Conservation (phyloP, 2,113 vertebrate genomes). For the Charadrius vociferus region DNA sequence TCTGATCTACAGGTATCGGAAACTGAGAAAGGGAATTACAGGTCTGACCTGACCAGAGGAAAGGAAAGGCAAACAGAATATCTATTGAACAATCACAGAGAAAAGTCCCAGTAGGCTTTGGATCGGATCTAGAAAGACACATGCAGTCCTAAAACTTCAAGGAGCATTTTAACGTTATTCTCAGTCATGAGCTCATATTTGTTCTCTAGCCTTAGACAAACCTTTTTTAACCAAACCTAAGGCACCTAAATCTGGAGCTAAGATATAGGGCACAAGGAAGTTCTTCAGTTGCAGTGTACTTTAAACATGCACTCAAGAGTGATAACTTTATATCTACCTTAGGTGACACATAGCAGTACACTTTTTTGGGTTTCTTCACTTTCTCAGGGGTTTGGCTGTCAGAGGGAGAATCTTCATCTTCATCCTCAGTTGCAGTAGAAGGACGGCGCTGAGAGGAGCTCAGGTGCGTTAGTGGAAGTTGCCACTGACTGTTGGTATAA, state of each 20-base stretch:
- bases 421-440: constrained; percentile 89
- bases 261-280: background rate
- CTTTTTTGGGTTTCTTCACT: constrained; percentile 99
- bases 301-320: background rate
- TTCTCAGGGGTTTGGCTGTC: constrained; percentile 89
- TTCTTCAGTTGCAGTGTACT: background rate
- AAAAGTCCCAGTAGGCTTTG: background rate
- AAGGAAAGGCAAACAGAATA: background rate
- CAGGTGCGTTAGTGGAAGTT: constrained; percentile 84
- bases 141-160: background rate
- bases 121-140: background rate
- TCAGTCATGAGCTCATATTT: background rate
- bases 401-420: constrained; percentile 88
- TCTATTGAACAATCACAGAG: background rate
- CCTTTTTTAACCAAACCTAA: background rate
- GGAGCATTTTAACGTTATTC: background rate
- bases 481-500: constrained; percentile 88
- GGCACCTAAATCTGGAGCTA: background rate
- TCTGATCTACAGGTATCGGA: background rate
- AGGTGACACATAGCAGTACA: constrained; percentile 98
- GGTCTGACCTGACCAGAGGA: background rate
- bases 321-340: constrained; percentile 80
- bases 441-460: constrained; percentile 87
- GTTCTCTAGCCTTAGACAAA: background rate
- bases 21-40: background rate